A percentile compares a stretch with the other conserved stretches of the same genome.
Evolutionary conservation across 2,797 vertebrate genomes (phyloP).

Genomic region (Tokudaia tokunoshimensis): DNA sequence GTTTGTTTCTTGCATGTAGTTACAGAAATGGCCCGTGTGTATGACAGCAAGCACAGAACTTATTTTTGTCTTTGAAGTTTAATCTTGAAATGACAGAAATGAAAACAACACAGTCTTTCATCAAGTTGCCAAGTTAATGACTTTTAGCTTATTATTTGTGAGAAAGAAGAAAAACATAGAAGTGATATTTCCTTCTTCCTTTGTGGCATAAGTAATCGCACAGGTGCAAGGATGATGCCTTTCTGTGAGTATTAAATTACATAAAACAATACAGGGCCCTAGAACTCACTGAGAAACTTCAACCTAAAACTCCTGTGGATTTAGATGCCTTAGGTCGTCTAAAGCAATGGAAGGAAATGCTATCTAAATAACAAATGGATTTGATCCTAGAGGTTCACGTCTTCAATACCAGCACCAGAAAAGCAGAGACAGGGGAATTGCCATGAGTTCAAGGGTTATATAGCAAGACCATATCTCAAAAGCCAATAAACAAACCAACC

Average conservation of each 20-base stretch:
- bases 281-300: not conserved
- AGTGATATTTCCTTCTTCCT: not conserved
- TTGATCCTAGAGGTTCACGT: not conserved
- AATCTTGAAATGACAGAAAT: conserved; percentile 32
- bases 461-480: not conserved
- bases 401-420: not conserved
- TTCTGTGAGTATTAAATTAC: not conserved
- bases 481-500: not conserved
- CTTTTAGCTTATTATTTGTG: conserved; percentile 45
- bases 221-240: not conserved
- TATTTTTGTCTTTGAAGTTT: not conserved
- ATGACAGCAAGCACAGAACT: not conserved
- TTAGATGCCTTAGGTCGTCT: not conserved
- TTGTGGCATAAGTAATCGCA: not conserved
- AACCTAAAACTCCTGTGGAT: conserved; percentile 1
- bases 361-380: conserved; percentile 44
- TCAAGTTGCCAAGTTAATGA: conserved; percentile 29
- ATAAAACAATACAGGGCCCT: not conserved
- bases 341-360: not conserved
- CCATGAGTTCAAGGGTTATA: not conserved
- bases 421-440: not conserved
- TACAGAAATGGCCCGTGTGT: not conserved
- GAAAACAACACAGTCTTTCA: conserved; percentile 7
- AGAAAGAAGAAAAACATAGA: conserved; percentile 39
- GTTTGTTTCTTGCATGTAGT: conserved; percentile 21